Evolutionary conservation across 1,140 invertebrate species (phyloP).

Genomic region (Doryteuthis pealeii): DNA sequence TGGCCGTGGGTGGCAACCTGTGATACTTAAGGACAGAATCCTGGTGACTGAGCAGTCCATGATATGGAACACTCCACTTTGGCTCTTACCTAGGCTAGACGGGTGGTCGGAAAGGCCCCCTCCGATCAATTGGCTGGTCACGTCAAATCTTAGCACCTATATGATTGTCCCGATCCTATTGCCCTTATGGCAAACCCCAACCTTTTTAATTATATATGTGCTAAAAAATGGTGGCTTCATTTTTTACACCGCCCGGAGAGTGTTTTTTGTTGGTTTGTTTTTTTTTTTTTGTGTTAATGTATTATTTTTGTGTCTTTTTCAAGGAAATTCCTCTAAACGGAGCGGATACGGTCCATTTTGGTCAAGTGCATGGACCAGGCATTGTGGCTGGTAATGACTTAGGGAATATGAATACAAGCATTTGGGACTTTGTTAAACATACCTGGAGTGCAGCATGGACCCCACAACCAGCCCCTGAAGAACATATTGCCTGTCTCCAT

Average conservation of each 20-base stretch:
- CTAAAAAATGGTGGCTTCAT: neutral
- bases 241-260: too few relatives aligned
- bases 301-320: slow-evolving; percentile 5
- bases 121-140: too few relatives aligned
- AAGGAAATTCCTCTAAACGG: slow-evolving; percentile 93
- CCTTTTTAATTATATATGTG: too few relatives aligned
- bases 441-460: slow-evolving; percentile 59
- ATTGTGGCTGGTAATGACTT: slow-evolving; percentile 66
- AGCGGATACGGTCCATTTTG: slow-evolving; percentile 80
- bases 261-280: neutral
- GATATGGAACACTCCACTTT: too few relatives aligned
- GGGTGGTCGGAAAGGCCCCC: too few relatives aligned
- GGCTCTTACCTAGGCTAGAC: too few relatives aligned
- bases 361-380: slow-evolving; percentile 69
- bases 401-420: slow-evolving; percentile 53
- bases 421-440: slow-evolving; percentile 57
- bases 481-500: slow-evolving; percentile 67
- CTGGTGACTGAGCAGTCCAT: too few relatives aligned
- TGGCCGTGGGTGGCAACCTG: too few relatives aligned
- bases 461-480: slow-evolving; percentile 47
- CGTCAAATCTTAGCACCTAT: too few relatives aligned
- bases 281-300: neutral
- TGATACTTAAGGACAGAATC: too few relatives aligned
- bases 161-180: too few relatives aligned
- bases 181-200: too few relatives aligned